Base-by-base conservation (phyloP, 2,888 invertebrate genomes). In the Catocala sponsa region DNA sequence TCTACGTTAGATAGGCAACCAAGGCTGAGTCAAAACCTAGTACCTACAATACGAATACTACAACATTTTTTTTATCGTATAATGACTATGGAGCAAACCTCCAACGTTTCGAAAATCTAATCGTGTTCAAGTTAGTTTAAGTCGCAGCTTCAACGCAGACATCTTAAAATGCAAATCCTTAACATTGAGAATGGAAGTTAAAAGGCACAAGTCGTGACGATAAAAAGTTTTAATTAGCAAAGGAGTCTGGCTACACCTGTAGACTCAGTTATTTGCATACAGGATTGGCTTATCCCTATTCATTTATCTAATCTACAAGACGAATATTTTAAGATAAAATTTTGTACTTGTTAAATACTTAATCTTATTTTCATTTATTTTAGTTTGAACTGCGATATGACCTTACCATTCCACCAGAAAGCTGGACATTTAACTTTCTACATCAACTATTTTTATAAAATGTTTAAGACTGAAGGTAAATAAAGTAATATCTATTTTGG, bases 141-240 rank as follows among this genome's bases (percentile, higher is more conserved):
- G 33, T n/a, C 50, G 53, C n/a, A 32, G 41, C 12, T 47, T 42
- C 44, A 51, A 46, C 43, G 50, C 33, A 53, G 62, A 61, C 63
- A 69, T 69, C 41, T 74, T 72, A 54, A 65, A 76, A 74, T 74
- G 70, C 64, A 68, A 74, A 68, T 73, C 51, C 35, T 55, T 63
- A 57, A 68, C 65, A 68, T 68, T 66, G 59, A 63, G 61, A 67
- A 68, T 67, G 46, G 48, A 63, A 70, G 52, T 61, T 64, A 66
- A 63, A 66, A 62, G 63, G 65, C 55, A 59, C 56, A 72, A 78
- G 68, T 79, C 79, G 48, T 67, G 60, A 15, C 32, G 65, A 73
- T 72, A 76, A 71, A 82, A 83, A 83, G 68, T 83, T 83, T 82
- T 80, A 82, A 82, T 83, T 82, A 83, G 72, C 69, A 65, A 55